These are phyloP conservation scores for Cacatua alba DNA, from an alignment of 2,113 vertebrate species.

Conservation along the genomic window DNA sequence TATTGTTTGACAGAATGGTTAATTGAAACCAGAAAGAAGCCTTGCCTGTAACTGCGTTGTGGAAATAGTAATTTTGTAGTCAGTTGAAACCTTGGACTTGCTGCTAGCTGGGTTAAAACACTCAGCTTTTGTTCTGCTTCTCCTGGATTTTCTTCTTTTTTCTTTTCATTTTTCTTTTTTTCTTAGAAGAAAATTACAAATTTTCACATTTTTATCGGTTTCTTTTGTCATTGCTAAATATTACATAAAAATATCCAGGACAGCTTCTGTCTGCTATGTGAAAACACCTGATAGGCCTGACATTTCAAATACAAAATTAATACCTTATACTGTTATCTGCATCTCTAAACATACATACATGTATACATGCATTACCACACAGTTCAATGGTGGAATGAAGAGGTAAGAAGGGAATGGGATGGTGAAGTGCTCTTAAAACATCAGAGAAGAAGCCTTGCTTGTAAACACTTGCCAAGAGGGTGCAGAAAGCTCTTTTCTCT, in stretches of 20 bases:
- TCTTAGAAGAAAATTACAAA: background rate
- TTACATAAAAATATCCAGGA: background rate
- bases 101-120: background rate
- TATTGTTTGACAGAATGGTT: background rate
- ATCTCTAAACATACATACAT: accelerated
- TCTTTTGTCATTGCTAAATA: background rate
- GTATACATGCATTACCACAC: background rate
- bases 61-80: background rate
- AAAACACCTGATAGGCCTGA: background rate
- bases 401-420: background rate
- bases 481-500: background rate
- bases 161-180: background rate
- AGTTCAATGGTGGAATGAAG: background rate
- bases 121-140: background rate
- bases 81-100: background rate
- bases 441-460: background rate
- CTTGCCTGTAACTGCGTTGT: background rate
- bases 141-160: background rate
- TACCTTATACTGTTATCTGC: background rate
- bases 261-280: background rate
- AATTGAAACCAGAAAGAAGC: background rate
- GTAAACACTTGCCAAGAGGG: background rate
- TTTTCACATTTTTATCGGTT: background rate
- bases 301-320: background rate
- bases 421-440: background rate